Percentiles rank a stretch among this genome's conserved stretches.
Evolutionary conservation across 2,888 invertebrate species (phyloP).

Genomic region (Brachyopa scutellaris): DNA sequence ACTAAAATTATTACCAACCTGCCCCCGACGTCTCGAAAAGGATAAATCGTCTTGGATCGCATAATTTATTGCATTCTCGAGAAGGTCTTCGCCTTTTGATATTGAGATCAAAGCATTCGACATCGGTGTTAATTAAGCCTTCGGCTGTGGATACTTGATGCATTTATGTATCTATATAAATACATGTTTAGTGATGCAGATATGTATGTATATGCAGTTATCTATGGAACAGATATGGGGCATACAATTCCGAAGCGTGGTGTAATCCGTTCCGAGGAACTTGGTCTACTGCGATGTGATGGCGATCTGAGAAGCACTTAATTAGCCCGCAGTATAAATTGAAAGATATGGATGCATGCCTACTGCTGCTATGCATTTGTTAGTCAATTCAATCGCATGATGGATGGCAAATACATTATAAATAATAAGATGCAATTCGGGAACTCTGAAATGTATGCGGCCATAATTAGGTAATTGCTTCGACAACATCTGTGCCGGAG

Average conservation of each 20-base stretch:
- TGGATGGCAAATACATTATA: conserved; percentile 67
- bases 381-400: conserved; percentile 61
- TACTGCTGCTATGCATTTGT: conserved; percentile 58
- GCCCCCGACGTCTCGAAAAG: conserved; percentile 26
- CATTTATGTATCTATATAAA: no score
- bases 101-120: conserved; percentile 69
- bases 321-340: conserved; percentile 62
- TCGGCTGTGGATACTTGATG: conserved; percentile 22
- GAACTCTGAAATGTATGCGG: conserved; percentile 43
- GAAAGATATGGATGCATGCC: conserved; percentile 60
- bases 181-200: background rate
- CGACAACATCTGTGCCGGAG: conserved; percentile 38
- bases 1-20: conserved; percentile 40
- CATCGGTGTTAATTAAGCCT: conserved; percentile 70
- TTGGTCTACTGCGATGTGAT: conserved; percentile 41
- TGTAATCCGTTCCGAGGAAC: conserved; percentile 40
- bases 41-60: conserved; percentile 39
- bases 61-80: conserved; percentile 61
- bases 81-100: conserved; percentile 68
- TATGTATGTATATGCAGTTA: background rate
- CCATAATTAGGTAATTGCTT: conserved; percentile 68
- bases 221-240: conserved; percentile 30
- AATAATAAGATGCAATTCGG: conserved; percentile 67
- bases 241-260: conserved; percentile 39
- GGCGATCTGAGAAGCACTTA: conserved; percentile 33